A percentile compares a stretch with the other conserved stretches of the same genome.
Evolutionary conservation across 2,888 invertebrate genomes (phyloP).

Genomic region (Drosophila merina): DNA sequence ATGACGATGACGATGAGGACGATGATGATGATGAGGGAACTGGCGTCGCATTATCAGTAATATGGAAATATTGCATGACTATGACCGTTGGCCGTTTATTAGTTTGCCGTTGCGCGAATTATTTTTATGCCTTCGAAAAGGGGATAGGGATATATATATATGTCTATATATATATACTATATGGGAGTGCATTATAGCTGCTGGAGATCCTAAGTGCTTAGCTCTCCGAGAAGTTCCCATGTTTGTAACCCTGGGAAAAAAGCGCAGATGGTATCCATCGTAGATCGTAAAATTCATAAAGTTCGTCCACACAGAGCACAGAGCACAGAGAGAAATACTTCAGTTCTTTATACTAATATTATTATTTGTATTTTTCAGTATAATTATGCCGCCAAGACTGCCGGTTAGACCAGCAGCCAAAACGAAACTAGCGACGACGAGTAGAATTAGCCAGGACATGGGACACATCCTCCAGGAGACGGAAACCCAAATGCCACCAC

Average conservation of each 20-base stretch:
- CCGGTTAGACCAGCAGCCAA: slow-evolving; percentile 32
- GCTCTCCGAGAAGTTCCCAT: background rate
- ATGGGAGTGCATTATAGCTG: background rate
- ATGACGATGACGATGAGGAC: background rate
- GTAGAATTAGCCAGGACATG: slow-evolving; percentile 33
- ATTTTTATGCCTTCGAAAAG: slow-evolving; percentile 48
- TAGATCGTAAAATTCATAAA: background rate
- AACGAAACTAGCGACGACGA: slow-evolving; percentile 49
- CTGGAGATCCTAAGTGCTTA: background rate
- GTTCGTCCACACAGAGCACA: background rate
- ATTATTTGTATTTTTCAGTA: slow-evolving; percentile 22
- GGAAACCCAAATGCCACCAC: slow-evolving; percentile 5
- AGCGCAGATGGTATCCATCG: background rate
- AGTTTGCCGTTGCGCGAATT: slow-evolving; percentile 72
- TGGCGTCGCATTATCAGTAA: slow-evolving; percentile 46
- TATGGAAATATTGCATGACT: slow-evolving; percentile 27
- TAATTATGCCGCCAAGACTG: slow-evolving; percentile 56
- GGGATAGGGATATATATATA: background rate
- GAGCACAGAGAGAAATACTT: background rate
- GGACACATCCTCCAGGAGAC: slow-evolving; percentile 16
- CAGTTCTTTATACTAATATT: background rate
- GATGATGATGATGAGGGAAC: slow-evolving; percentile 30
- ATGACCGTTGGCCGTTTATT: slow-evolving; percentile 65
- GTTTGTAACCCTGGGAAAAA: slow-evolving; percentile 1
- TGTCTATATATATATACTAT: background rate